phyloP scores from a whole-genome alignment of 2,113 vertebrate species.

The Polyodon spathula region DNA sequence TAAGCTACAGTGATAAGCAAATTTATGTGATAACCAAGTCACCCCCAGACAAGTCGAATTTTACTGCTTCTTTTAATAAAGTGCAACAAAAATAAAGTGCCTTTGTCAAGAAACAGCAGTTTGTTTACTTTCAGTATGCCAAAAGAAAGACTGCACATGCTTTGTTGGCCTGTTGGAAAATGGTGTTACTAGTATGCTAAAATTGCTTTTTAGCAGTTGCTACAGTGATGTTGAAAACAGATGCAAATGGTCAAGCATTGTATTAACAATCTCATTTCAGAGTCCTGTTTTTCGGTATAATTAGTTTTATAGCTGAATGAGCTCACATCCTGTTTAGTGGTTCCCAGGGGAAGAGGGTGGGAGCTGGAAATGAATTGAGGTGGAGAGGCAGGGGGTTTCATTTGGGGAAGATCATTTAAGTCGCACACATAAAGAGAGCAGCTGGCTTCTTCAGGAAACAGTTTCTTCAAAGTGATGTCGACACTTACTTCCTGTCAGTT shows the following conservation, averaged over 20 bases:
- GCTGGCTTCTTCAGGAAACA: constrained; percentile 9
- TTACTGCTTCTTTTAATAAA: too few relatives aligned
- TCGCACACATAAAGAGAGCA: background rate
- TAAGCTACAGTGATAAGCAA: background rate
- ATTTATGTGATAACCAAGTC: background rate
- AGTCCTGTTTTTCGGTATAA: background rate
- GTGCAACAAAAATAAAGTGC: too few relatives aligned
- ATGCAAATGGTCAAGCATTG: background rate
- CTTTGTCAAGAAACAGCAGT: too few relatives aligned
- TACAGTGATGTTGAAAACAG: background rate
- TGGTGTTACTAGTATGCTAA: too few relatives aligned
- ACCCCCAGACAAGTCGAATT: background rate
- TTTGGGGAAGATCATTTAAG: constrained; percentile 5
- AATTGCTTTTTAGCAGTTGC: too few relatives aligned
- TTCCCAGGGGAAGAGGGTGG: constrained; percentile 1
- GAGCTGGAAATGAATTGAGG: background rate
- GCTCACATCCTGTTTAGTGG: constrained; percentile 21
- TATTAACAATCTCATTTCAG: background rate
- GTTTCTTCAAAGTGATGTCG: constrained; percentile 9
- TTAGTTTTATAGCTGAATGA: constrained; percentile 14
- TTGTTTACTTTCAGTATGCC: too few relatives aligned
- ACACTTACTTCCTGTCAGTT: constrained; percentile 19
- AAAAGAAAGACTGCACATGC: too few relatives aligned
- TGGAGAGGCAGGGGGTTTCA: background rate
- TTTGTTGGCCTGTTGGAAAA: too few relatives aligned